Evolutionary conservation across 2,113 vertebrate species (phyloP).

Genomic region (Ailuropoda melanoleuca): DNA sequence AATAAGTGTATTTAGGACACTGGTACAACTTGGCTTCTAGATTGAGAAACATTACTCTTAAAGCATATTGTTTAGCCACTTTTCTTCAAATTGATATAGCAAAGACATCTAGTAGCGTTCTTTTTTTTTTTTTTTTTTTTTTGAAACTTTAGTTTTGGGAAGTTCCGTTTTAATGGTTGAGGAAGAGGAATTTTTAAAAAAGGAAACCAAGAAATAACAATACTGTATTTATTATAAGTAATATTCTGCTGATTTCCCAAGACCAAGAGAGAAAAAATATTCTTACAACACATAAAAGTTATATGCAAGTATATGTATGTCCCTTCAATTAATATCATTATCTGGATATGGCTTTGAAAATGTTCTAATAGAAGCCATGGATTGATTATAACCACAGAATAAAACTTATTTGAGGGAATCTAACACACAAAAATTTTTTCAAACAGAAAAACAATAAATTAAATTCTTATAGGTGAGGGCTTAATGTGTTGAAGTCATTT

Average conservation of each 20-base stretch:
- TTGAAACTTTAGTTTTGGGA: background rate
- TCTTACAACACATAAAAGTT: background rate
- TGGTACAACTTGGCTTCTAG: constrained; percentile 12
- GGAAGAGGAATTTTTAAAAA: constrained; percentile 20
- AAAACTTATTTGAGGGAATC: background rate
- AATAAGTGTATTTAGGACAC: constrained; percentile 12
- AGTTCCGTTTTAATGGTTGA: constrained; percentile 17
- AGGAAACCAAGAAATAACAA: constrained; percentile 34
- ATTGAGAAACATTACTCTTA: background rate
- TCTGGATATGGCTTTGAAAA: background rate
- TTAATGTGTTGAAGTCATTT: background rate
- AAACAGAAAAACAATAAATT: constrained; percentile 4
- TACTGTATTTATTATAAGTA: background rate
- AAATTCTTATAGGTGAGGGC: background rate
- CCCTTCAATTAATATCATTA: background rate
- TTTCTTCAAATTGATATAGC: background rate
- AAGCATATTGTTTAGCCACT: background rate
- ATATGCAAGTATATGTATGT: background rate
- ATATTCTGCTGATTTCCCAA: constrained; percentile 9
- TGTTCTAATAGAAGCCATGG: background rate
- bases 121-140: background rate
- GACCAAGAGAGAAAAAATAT: constrained; percentile 8
- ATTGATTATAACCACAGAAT: background rate
- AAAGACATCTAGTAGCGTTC: background rate
- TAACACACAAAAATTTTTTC: background rate